Base-by-base conservation (phyloP, 2,797 vertebrate species). In the Orestias chungarensis region DNA sequence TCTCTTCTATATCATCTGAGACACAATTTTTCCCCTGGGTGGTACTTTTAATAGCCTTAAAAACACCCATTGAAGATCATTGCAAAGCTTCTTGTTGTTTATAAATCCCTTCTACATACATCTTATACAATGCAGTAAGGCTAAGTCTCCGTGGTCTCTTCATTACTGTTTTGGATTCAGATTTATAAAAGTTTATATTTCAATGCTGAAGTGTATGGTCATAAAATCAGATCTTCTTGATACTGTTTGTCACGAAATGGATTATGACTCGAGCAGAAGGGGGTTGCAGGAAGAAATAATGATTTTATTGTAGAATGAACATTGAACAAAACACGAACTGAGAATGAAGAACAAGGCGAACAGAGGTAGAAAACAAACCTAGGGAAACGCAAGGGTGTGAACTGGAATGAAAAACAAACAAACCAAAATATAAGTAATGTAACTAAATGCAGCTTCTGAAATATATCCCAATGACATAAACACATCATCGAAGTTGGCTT, bases 121-220 rank as follows among this genome's bases (percentile, higher is more conserved):
- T 64, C 61, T 76, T 64, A 29, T 76, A 62, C 64, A 66, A 76
- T 61, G 44, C 66, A 55, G 40, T 70, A 75, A 75, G 49, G 75
- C 78, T 78, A 76, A 73, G 70, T 75, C 49, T 86, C 75, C 82
- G 75, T 76, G 20, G 72, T 82, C 46, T 64, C n/a, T 67, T 75
- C 25, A 38, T 70, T 57, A 47, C 64, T 64, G 23, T 65, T 43
- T 74, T 20, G 11, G 8, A 55, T 79, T 27, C 2, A 27, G n/a
- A 9, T 38, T 81, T 69, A 73, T 70, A 61, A 66, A 76, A 80
- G 79, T 64, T 67, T 82, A 25, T 43, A 33, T 75, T 49, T 73
- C 46, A 35, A 52, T 64, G 54, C 68, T 65, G 38, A 66, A 42
- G 23, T 43, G 64, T 44, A 35, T 42, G 64, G 52, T 73, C 38